phyloP scores from a whole-genome alignment of 2,113 vertebrate genomes.

The Zosterops lateralis region DNA sequence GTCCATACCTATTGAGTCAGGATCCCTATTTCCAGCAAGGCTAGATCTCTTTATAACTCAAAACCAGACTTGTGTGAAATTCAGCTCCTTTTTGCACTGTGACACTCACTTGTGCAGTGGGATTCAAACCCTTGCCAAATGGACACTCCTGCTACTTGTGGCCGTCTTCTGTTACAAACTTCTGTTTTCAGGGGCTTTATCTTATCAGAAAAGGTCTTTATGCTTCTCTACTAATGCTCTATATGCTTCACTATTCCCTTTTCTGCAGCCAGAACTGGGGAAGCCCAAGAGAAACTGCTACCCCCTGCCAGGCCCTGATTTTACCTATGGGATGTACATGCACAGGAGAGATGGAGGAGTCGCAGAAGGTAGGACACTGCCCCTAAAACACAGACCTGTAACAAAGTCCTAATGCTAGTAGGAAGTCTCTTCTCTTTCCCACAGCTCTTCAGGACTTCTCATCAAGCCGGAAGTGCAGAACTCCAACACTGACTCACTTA shows the following conservation, averaged over 20 bases:
- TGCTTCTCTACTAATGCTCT: background rate
- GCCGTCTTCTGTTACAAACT: fast-evolving
- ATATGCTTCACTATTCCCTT: background rate
- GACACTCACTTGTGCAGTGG: background rate
- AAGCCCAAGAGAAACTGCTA: slow-evolving; percentile 72
- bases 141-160: background rate
- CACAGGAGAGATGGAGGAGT: slow-evolving; percentile 78
- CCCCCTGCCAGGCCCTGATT: slow-evolving; percentile 74
- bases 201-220: background rate
- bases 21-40: background rate
- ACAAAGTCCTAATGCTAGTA: background rate
- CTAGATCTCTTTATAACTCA: background rate
- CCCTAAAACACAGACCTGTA: background rate
- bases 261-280: slow-evolving; percentile 76
- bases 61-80: background rate
- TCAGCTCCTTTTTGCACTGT: background rate
- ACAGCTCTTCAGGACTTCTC: background rate
- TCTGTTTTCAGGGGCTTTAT: background rate
- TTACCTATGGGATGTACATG: slow-evolving; percentile 74
- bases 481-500: background rate
- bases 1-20: background rate
- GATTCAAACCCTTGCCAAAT: background rate
- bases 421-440: background rate
- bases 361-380: slow-evolving; percentile 72
- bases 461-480: background rate